A percentile compares a stretch with the other conserved stretches of the same genome.
These are phyloP conservation scores for Eleutherodactylus coqui DNA, from an alignment of 2,797 vertebrate genomes.

Conservation along the genomic window DNA sequence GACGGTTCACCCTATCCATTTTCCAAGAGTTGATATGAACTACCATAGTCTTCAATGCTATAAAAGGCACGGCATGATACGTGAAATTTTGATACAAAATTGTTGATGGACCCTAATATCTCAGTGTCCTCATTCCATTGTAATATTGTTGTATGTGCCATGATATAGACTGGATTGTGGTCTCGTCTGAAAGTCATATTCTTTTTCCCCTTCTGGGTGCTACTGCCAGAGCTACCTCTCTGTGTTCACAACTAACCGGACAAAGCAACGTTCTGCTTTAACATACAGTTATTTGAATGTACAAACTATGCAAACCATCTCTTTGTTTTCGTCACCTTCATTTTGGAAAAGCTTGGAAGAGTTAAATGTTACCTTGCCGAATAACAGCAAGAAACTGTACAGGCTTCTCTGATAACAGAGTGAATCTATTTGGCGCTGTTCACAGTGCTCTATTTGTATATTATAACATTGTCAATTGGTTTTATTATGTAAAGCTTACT, in stretches of 20 bases:
- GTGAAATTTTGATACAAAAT: not conserved
- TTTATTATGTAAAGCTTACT: slow-evolving; percentile 22
- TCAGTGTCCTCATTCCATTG: not conserved
- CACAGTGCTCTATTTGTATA: slow-evolving; percentile 71
- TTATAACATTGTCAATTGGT: slow-evolving; percentile 64
- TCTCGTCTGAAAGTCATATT: slow-evolving; percentile 64
- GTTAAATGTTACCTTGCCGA: slow-evolving; percentile 74
- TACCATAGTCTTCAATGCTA: not conserved
- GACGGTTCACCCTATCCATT: not conserved
- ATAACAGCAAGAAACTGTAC: slow-evolving; percentile 76
- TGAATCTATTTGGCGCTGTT: slow-evolving; percentile 72
- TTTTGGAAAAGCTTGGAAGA: slow-evolving; percentile 71
- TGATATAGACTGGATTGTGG: not conserved
- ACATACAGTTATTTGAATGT: slow-evolving; percentile 77
- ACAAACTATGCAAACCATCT: slow-evolving; percentile 82
- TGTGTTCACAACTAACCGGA: slow-evolving; percentile 72
- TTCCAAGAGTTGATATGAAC: not conserved
- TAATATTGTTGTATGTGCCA: not conserved
- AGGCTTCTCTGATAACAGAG: slow-evolving; percentile 76
- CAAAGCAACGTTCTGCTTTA: slow-evolving; percentile 64
- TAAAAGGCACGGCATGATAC: not conserved
- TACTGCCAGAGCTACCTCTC: slow-evolving; percentile 81
- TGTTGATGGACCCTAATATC: not conserved
- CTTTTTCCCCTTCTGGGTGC: slow-evolving; percentile 74
- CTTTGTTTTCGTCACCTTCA: slow-evolving; percentile 55